Evolutionary conservation across 2,113 vertebrate species (phyloP).

Genomic region (Petromus typicus): DNA sequence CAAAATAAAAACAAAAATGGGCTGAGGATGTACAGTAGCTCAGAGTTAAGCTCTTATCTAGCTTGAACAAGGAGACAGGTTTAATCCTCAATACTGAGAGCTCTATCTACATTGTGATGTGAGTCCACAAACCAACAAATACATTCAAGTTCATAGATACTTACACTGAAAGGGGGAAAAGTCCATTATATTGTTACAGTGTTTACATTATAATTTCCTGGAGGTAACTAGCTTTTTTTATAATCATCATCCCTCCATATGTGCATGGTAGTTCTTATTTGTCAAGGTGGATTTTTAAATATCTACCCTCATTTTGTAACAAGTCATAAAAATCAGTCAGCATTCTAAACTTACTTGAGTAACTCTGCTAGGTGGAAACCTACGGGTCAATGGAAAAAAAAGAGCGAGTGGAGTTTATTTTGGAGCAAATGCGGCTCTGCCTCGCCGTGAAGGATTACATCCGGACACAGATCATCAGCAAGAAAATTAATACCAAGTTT

Average conservation of each 20-base stretch:
- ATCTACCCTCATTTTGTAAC: background rate
- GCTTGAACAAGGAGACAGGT: too few species aligned
- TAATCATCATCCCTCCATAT: background rate
- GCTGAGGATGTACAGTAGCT: too few species aligned
- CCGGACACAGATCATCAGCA: constrained; percentile 99
- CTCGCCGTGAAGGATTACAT: constrained; percentile 99
- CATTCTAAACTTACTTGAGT: constrained; percentile 16
- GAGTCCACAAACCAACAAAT: background rate
- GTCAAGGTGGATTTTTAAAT: constrained; percentile 1
- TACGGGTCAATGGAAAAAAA: constrained; percentile 99
- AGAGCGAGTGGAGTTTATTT: constrained; percentile 97
- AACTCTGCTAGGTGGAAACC: constrained; percentile 94
- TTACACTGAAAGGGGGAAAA: background rate
- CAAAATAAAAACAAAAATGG: too few species aligned
- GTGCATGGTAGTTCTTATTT: background rate
- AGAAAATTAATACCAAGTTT: constrained; percentile 99
- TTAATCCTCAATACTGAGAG: too few species aligned
- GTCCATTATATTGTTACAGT: background rate
- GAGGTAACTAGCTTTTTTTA: constrained; percentile 14
- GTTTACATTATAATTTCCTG: background rate
- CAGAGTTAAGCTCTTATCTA: too few species aligned
- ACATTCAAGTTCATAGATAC: background rate
- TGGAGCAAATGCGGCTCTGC: constrained; percentile 99
- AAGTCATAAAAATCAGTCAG: constrained; percentile 4
- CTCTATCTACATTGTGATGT: background rate